A percentile compares a stretch with the other conserved stretches of the same genome.
Evolutionary conservation across 2,888 invertebrate species (phyloP).

Genomic region (Blastobasis adustella): DNA sequence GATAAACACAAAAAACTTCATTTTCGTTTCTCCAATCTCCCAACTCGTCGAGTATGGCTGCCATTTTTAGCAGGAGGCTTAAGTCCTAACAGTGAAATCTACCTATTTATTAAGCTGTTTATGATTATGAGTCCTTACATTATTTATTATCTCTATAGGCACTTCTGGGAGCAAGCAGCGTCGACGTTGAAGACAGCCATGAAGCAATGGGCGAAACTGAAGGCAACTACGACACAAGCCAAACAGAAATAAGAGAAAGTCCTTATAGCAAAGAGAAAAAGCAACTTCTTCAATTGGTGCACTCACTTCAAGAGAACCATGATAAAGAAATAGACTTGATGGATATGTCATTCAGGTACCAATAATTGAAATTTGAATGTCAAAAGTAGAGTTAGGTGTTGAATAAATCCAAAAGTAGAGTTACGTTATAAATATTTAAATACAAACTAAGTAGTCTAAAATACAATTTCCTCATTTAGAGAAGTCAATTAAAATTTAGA

Average conservation of each 20-base stretch:
- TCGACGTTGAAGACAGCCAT: slow-evolving; percentile 16
- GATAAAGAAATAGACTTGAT: slow-evolving; percentile 76
- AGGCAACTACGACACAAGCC: slow-evolving; percentile 23
- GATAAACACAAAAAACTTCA: no score
- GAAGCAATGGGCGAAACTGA: slow-evolving; percentile 22
- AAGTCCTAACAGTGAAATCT: no score
- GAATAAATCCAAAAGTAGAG: no score
- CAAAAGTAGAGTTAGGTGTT: no score
- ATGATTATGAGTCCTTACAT: not conserved
- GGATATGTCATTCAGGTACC: slow-evolving; percentile 77
- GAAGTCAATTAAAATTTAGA: no score
- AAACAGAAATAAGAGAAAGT: slow-evolving; percentile 31
- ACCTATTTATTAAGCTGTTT: no score
- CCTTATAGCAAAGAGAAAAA: slow-evolving; percentile 49
- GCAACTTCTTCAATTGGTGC: slow-evolving; percentile 63
- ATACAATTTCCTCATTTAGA: no score
- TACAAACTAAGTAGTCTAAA: no score
- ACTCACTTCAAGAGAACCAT: slow-evolving; percentile 73
- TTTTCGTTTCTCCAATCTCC: no score
- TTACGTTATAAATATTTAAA: not conserved
- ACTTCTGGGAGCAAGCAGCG: slow-evolving; percentile 36
- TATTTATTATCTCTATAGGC: slow-evolving; percentile 30
- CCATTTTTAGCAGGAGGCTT: no score
- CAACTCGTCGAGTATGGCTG: no score
- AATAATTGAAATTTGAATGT: not conserved